Evolutionary conservation across 2,797 vertebrate species (phyloP).

Genomic region (Thunnus albacares): DNA sequence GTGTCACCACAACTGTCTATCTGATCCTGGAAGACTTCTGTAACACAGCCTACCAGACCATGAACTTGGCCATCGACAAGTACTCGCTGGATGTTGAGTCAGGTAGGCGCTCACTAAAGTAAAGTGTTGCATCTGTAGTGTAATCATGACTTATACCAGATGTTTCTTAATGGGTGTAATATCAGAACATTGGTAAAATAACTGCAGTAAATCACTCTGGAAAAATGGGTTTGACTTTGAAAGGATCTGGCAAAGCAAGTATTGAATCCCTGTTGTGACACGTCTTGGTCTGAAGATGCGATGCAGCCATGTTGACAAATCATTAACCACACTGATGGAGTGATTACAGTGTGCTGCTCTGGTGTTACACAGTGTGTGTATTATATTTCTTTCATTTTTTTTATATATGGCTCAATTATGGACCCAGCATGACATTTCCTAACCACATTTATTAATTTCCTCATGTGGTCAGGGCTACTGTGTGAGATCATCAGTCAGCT

Average conservation of each 20-base stretch:
- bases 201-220: constrained; percentile 16
- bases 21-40: constrained; percentile 97
- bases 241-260: constrained; percentile 75
- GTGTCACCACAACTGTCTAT: constrained; percentile 93
- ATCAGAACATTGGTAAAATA: constrained; percentile 24
- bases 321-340: constrained; percentile 25
- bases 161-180: constrained; percentile 5
- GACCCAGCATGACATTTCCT: background rate
- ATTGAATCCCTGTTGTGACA: constrained; percentile 74
- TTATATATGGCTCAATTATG: background rate
- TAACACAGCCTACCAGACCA: constrained; percentile 96
- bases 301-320: constrained; percentile 29
- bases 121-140: background rate
- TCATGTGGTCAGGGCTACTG: background rate
- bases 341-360: constrained; percentile 7
- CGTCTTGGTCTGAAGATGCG: constrained; percentile 1
- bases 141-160: background rate
- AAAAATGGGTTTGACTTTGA: constrained; percentile 37
- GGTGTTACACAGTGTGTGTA: background rate
- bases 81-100: constrained; percentile 98
- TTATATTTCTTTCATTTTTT: background rate
- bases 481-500: constrained; percentile 3
- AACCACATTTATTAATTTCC: background rate
- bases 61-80: constrained; percentile 98
- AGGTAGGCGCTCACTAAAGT: constrained; percentile 81